phyloP scores from a whole-genome alignment of 2,797 vertebrate genomes.

The Poeciliopsis gracilis region DNA sequence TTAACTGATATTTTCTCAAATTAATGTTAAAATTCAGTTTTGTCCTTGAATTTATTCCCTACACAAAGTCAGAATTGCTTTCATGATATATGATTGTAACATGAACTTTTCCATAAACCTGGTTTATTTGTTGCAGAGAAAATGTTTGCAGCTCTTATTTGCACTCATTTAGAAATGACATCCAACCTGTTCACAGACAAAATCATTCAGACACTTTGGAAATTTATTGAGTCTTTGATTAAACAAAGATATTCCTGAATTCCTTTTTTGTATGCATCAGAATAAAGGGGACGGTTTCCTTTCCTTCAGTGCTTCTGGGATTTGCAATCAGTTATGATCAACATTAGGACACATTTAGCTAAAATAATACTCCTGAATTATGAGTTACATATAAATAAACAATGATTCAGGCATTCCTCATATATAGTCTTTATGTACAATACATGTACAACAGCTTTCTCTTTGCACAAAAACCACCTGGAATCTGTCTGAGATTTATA shows the following conservation, averaged over 20 bases:
- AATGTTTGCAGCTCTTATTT: not conserved
- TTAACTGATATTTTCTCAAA: not conserved
- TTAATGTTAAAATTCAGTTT: not conserved
- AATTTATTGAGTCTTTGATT: conserved; percentile 52
- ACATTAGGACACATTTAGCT: not conserved
- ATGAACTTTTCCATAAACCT: not conserved
- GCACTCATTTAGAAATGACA: not conserved
- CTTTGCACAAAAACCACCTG: not conserved
- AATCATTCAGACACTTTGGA: not conserved
- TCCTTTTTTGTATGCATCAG: conserved; percentile 10
- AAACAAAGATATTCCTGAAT: conserved; percentile 16
- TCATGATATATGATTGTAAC: no score
- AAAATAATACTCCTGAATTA: conserved; percentile 7
- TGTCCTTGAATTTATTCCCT: no score
- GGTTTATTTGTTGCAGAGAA: not conserved
- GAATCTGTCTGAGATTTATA: conserved; percentile 6
- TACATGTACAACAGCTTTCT: conserved; percentile 26
- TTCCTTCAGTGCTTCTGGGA: not conserved
- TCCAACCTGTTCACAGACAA: not conserved
- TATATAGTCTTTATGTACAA: conserved; percentile 60
- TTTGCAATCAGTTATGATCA: conserved; percentile 4
- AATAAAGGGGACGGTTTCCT: conserved; percentile 2
- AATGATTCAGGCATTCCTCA: conserved; percentile 44
- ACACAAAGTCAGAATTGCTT: no score
- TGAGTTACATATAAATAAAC: conserved; percentile 9